A percentile compares a stretch with the other conserved stretches of the same genome.
Evolutionary conservation across 1,140 invertebrate species (phyloP).

Genomic region (Cydia pomonella): DNA sequence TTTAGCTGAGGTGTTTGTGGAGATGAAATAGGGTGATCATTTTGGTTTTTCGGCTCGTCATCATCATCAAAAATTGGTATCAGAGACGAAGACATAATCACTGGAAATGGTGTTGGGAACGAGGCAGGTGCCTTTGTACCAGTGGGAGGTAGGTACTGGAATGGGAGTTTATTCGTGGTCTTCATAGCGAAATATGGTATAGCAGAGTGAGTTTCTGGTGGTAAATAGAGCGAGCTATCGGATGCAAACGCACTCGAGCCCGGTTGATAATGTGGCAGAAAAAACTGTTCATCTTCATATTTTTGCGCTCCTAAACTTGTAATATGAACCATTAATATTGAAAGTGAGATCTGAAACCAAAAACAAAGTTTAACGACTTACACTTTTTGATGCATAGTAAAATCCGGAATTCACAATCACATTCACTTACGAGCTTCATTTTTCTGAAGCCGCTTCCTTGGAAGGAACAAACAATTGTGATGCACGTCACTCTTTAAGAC

Average conservation of each 20-base stretch:
- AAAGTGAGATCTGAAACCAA: conserved; percentile 65
- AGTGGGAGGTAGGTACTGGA: conserved; percentile 59
- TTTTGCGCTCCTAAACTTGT: conserved; percentile 44
- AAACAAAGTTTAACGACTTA: conserved; percentile 36
- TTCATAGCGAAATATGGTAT: conserved; percentile 65
- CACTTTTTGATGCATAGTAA: conserved; percentile 12
- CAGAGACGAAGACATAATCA: conserved; percentile 56
- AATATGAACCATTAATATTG: conserved; percentile 46
- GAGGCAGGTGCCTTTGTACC: conserved; percentile 56
- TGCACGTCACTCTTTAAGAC: conserved; percentile 64
- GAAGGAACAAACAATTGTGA: conserved; percentile 40
- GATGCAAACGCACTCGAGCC: conserved; percentile 52
- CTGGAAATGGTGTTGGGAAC: conserved; percentile 61
- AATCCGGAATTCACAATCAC: conserved; percentile 43
- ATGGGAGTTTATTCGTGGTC: conserved; percentile 59
- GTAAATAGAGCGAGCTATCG: conserved; percentile 66
- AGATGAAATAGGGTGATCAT: conserved; percentile 41
- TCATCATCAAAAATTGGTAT: conserved; percentile 44
- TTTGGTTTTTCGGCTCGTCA: conserved; percentile 52
- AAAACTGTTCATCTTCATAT: conserved; percentile 53
- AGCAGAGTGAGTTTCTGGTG: conserved; percentile 64
- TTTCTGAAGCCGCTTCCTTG: conserved; percentile 58
- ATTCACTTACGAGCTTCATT: conserved; percentile 75
- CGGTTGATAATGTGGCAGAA: conserved; percentile 63
- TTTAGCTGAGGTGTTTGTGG: conserved; percentile 38